Base-by-base conservation (phyloP, 2,888 invertebrate species). In the Drosophila formosana region DNA sequence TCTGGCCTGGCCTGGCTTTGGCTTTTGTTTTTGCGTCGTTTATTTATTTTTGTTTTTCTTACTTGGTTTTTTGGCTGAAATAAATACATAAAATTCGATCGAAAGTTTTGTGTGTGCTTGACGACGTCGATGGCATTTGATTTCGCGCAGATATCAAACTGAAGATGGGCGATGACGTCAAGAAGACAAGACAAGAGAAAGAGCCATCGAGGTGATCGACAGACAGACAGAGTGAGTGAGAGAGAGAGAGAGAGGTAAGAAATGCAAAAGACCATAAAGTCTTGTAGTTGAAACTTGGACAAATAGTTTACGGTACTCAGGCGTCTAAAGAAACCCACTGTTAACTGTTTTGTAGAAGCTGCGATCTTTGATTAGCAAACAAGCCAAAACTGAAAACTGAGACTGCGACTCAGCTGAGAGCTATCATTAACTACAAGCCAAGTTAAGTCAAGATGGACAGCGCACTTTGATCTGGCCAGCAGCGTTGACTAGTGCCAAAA, bases 21-120 rank as follows among this genome's bases (percentile, higher is more conserved):
- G 52, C 41, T 41, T 65, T 77, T 78, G 80, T 81, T 77, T 77
- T 77, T 77, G 77, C 77, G 80, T 77, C 78, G 81, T 77, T 77
- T 77, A 76, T 81, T 77, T 81, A 65, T 78, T 66, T 65, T 66
- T 75, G 60, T 65, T 69, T 37, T 32, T 66, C 13, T 50, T 49
- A 7, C 9, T 66, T 66, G 68, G 43, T 82, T 68, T 68, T 66
- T 77, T 81, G 75, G 37, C 66, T 79, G 87, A 84, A 84, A 84
- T 84, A 84, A 89, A 84, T 88, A 84, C 89, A 84, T 89, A 84
- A 88, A 84, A 89, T 89, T 88, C 83, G 83, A 84, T 84, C 83
- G 83, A 84, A 84, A 84, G 89, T 84, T 89, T 89, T 66, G 77
- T 67, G 77, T 67, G 77, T 70, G 88, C 86, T 89, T 83, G 88